Evolutionary conservation across 1,140 invertebrate genomes (phyloP).

Genomic region (Lordiphosa stackelbergi): DNA sequence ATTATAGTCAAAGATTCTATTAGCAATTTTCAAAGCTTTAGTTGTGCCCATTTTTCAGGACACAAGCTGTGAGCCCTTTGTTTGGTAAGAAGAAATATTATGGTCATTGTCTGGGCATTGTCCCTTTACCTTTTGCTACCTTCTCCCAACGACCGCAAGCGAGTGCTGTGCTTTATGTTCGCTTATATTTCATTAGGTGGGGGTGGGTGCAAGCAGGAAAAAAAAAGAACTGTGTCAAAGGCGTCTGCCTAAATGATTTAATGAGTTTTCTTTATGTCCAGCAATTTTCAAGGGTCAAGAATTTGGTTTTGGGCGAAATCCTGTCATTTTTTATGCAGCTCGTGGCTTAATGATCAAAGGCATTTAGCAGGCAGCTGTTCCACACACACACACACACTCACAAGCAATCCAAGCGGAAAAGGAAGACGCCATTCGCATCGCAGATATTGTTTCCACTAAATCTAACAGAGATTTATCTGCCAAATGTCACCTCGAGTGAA

Average conservation of each 20-base stretch:
- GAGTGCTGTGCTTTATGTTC: slow-evolving; percentile 41
- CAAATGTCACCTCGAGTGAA: slow-evolving; percentile 59
- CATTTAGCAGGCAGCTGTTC: slow-evolving; percentile 55
- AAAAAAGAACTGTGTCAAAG: slow-evolving; percentile 39
- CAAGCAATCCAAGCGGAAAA: slow-evolving; percentile 34
- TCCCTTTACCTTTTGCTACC: slow-evolving; percentile 50
- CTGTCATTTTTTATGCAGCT: slow-evolving; percentile 43
- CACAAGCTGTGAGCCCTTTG: slow-evolving; percentile 28
- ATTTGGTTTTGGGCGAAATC: slow-evolving; percentile 28
- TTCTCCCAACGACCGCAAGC: slow-evolving; percentile 17
- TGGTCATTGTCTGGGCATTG: slow-evolving; percentile 48
- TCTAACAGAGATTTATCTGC: slow-evolving; percentile 69
- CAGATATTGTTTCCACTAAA: slow-evolving; percentile 58
- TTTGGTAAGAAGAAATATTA: slow-evolving; percentile 45
- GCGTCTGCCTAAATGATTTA: slow-evolving; percentile 58
- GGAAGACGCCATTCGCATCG: slow-evolving; percentile 29
- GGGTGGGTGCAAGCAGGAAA: not conserved
- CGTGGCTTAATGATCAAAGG: slow-evolving; percentile 59
- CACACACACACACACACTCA: not conserved
- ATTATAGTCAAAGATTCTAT: slow-evolving; percentile 35
- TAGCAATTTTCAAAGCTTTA: slow-evolving; percentile 53
- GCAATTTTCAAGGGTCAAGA: slow-evolving; percentile 29
- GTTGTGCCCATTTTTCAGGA: slow-evolving; percentile 40
- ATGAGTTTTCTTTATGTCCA: slow-evolving; percentile 61
- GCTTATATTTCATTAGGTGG: slow-evolving; percentile 40